Percentiles rank a stretch among this genome's conserved stretches.
phyloP scores from a whole-genome alignment of 2,113 vertebrate genomes.

The Antennarius striatus region DNA sequence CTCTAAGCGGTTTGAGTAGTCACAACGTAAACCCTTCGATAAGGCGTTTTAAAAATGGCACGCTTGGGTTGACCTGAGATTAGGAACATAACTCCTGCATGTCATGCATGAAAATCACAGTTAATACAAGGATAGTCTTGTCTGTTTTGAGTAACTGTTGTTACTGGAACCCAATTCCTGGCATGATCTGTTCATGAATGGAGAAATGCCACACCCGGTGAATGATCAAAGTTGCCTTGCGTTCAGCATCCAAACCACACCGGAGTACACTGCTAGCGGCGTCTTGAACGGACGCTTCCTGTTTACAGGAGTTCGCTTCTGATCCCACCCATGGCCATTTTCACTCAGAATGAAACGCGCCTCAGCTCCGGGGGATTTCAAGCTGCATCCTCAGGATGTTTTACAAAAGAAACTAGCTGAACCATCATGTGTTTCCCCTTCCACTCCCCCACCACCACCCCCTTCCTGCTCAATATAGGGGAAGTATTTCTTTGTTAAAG shows the following conservation, averaged over 20 bases:
- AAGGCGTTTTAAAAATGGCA: not conserved
- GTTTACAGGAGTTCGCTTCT: conserved; percentile 66
- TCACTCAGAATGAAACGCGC: conserved; percentile 50
- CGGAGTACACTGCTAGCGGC: not conserved
- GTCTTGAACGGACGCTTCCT: conserved; percentile 67
- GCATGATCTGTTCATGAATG: not conserved
- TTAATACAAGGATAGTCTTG: too few relatives aligned
- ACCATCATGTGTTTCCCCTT: conserved; percentile 48
- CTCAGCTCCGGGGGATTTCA: conserved; percentile 53
- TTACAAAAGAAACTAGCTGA: conserved; percentile 64
- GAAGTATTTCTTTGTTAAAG: conserved; percentile 9
- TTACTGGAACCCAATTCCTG: too few relatives aligned
- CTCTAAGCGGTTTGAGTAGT: conserved; percentile 28
- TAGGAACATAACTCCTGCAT: too few relatives aligned
- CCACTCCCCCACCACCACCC: conserved; percentile 1
- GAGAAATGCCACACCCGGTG: not conserved
- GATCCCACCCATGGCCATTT: conserved; percentile 69
- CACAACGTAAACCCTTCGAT: not conserved
- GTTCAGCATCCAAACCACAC: conserved; percentile 5
- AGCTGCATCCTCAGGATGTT: conserved; percentile 78
- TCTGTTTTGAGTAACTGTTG: too few relatives aligned
- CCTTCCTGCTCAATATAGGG: too few relatives aligned
- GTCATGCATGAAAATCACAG: too few relatives aligned
- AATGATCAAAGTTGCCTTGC: not conserved
- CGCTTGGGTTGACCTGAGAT: conserved; percentile 4